Evolutionary conservation across 2,797 vertebrate genomes (phyloP), one percentile per base, ranked within the genome.

Genomic region (Siniperca undulata): DNA sequence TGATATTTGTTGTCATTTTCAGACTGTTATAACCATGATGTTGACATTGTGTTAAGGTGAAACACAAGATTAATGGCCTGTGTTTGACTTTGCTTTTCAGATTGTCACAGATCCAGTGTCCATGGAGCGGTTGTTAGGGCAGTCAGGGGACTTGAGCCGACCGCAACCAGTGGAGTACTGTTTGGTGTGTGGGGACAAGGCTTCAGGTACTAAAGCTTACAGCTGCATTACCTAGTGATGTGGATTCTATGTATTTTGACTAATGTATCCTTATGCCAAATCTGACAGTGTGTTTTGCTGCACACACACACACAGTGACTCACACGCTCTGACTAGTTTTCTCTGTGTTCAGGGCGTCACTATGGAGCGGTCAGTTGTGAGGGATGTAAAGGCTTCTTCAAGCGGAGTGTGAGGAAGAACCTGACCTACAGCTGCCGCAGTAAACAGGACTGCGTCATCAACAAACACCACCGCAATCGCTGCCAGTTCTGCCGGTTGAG

Each of bases 311-410:
- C 61, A 52, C 44, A 60, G 9, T 42, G 74, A 86, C 10, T 69
- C 27, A 60, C 56, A 74, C 69, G 19, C 2, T 36, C 13, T 66
- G 60, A 75, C 62, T 22, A 0, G 8, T 59, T 74, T 70, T 79
- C 16, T 82, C 50, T 76, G 52, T 86, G n/a, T 89, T 61, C 82
- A 99, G 98, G 98, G 81, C 98, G 98, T 91, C 99, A 99, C 91
- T 99, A 99, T 90, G 99, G 99, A 86, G 98, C 98, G 1, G 97
- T 99, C 91, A 99, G 98, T 87, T 99, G 98, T 85, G 98, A 99
- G 86, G 99, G 99, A 75, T 99, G 99, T 92, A 99, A 99, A 94
- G 98, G 99, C 50, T 99, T 99, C 95, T 99, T 99, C 93, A 99
- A 99, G 94, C 96, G 99, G 86, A 99, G 99, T 2, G 98, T 99